A percentile compares a stretch with the other conserved stretches of the same genome.
These are phyloP conservation scores for Julus scanicus DNA, from an alignment of 2,888 invertebrate genomes.

Conservation along the genomic window DNA sequence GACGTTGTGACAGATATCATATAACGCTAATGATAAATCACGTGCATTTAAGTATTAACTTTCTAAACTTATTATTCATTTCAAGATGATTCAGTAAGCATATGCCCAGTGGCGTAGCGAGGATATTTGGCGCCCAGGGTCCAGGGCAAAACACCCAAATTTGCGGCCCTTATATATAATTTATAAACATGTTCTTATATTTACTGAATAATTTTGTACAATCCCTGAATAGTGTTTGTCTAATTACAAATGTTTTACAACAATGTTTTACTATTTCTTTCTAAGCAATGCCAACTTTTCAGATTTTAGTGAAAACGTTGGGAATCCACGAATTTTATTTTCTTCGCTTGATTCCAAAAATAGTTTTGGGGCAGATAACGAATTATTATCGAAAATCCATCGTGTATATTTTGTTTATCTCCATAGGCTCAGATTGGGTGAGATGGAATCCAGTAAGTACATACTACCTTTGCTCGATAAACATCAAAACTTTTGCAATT, in stretches of 20 bases:
- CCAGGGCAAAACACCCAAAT: too few relatives aligned
- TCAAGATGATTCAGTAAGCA: too few relatives aligned
- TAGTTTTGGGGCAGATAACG: constrained; percentile 32
- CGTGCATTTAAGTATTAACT: too few relatives aligned
- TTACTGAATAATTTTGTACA: too few relatives aligned
- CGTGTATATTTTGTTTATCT: constrained; percentile 5
- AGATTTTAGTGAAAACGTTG: constrained; percentile 15
- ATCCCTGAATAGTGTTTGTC: too few relatives aligned
- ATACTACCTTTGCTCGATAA: background rate
- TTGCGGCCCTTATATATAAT: too few relatives aligned
- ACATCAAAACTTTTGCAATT: background rate
- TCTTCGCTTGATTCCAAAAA: constrained; percentile 12
- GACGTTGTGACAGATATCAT: background rate
- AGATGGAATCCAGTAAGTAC: constrained; percentile 10
- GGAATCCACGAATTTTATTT: constrained; percentile 39
- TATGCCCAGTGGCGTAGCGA: too few relatives aligned
- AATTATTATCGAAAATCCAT: constrained; percentile 16
- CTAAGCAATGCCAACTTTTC: background rate
- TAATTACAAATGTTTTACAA: too few relatives aligned
- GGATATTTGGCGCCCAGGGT: too few relatives aligned
- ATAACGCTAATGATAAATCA: background rate
- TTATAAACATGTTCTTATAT: too few relatives aligned
- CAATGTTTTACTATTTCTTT: too few relatives aligned
- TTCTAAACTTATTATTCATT: too few relatives aligned
- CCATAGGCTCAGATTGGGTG: constrained; percentile 32